Conservation (phyloP, 1,140 invertebrate genomes). For the Carposina sasakii region DNA sequence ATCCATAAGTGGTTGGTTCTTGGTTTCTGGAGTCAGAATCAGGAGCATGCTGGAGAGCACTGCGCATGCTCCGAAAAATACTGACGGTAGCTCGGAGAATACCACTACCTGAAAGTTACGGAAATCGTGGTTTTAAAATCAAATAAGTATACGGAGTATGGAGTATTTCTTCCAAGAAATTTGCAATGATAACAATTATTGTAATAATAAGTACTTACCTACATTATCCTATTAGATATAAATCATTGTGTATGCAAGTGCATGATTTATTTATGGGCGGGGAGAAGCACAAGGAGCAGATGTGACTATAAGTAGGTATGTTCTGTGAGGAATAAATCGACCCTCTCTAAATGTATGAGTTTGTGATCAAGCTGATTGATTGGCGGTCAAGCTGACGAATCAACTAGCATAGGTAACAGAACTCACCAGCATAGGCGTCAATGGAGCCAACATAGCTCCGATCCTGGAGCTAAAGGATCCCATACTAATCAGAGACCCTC, state of each 20-base stretch:
- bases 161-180: too few relatives aligned
- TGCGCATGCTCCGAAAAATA: conserved; percentile 75
- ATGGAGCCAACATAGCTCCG: conserved; percentile 82
- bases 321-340: too few relatives aligned
- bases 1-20: conserved; percentile 77
- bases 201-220: too few relatives aligned
- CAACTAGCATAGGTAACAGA: not conserved
- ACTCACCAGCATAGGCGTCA: conserved; percentile 78
- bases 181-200: conserved; percentile 5
- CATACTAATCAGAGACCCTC: conserved; percentile 77
- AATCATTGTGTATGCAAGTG: too few relatives aligned
- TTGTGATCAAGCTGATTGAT: too few relatives aligned
- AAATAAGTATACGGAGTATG: too few relatives aligned
- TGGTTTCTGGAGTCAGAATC: conserved; percentile 80
- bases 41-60: conserved; percentile 74
- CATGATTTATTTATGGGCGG: too few relatives aligned
- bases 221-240: too few relatives aligned
- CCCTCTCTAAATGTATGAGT: too few relatives aligned
- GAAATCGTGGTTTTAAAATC: conserved; percentile 32
- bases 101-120: conserved; percentile 16
- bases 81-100: conserved; percentile 70
- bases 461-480: conserved; percentile 80
- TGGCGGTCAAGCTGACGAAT: not conserved
- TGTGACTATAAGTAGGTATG: too few relatives aligned
- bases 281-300: too few relatives aligned